Conservation (phyloP, 1,140 invertebrate species). For the Drosophila sturtevanti region DNA sequence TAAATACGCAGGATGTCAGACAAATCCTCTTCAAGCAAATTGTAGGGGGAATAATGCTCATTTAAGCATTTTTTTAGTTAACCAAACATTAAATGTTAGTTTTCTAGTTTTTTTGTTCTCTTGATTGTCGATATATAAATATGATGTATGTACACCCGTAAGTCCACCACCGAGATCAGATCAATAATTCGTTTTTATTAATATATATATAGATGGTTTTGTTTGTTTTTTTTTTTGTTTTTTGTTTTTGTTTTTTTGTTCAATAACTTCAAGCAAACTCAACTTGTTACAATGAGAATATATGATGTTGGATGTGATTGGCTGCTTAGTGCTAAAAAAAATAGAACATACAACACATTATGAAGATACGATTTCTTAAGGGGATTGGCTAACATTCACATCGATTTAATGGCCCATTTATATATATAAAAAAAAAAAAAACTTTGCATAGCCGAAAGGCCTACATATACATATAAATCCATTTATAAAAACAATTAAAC, state of each 20-base stretch:
- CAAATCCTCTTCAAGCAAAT: too few relatives aligned
- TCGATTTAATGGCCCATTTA: slow-evolving; percentile 30
- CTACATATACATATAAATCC: slow-evolving; percentile 7
- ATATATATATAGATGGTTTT: slow-evolving; percentile 17
- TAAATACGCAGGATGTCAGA: too few relatives aligned
- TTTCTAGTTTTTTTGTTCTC: too few relatives aligned
- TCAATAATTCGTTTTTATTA: slow-evolving; percentile 48
- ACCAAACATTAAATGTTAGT: too few relatives aligned
- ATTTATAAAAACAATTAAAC: slow-evolving; percentile 78
- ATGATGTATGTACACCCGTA: not conserved
- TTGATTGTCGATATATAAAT: too few relatives aligned
- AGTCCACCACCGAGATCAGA: not conserved
- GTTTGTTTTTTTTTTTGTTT: not conserved
- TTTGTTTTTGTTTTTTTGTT: slow-evolving; percentile 16
- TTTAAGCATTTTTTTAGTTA: too few relatives aligned
- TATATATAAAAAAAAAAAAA: not conserved
- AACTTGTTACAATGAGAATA: slow-evolving; percentile 48
- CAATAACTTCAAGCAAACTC: slow-evolving; percentile 54
- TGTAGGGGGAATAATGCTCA: too few relatives aligned
- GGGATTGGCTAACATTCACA: slow-evolving; percentile 75
- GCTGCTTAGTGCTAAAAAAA: slow-evolving; percentile 42
- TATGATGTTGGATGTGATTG: not conserved
- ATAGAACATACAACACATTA: not conserved
- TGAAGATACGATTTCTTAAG: not conserved
- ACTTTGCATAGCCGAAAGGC: not conserved